Evolutionary conservation across 2,113 vertebrate species (phyloP).

Genomic region (Tamias sibiricus): DNA sequence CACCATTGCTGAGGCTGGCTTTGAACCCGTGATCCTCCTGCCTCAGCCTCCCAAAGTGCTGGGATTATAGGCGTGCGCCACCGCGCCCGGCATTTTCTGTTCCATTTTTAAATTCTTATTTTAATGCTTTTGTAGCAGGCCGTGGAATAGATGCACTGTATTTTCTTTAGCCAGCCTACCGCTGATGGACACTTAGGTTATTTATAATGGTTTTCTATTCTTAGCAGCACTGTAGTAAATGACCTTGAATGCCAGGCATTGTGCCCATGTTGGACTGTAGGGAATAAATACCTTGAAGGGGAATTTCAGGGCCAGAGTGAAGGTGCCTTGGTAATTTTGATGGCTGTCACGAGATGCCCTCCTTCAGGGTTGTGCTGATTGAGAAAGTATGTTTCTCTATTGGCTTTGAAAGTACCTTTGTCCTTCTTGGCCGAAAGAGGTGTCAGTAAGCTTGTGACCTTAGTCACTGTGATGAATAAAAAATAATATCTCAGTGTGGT

Average conservation of each 20-base stretch:
- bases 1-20: too few relatives aligned
- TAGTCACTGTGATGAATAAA: too few relatives aligned
- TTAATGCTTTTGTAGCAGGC: not conserved
- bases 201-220: not conserved
- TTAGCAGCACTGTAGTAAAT: not conserved
- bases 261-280: not conserved
- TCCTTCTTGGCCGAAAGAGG: not conserved
- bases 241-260: not conserved
- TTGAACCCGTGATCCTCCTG: too few relatives aligned
- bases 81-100: too few relatives aligned
- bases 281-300: not conserved
- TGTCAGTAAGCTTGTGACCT: not conserved
- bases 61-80: too few relatives aligned
- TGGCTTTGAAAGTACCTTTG: not conserved
- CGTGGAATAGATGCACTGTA: not conserved
- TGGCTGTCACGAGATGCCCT: not conserved
- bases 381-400: not conserved
- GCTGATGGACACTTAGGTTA: not conserved
- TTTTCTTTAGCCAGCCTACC: not conserved
- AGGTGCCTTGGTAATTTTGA: not conserved
- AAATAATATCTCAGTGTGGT: not conserved
- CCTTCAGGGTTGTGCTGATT: not conserved
- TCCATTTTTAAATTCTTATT: not conserved
- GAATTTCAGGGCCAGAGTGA: too few relatives aligned
- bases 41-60: too few relatives aligned